Evolutionary conservation across 2,113 vertebrate genomes (phyloP).

Genomic region (Guaruba guarouba): DNA sequence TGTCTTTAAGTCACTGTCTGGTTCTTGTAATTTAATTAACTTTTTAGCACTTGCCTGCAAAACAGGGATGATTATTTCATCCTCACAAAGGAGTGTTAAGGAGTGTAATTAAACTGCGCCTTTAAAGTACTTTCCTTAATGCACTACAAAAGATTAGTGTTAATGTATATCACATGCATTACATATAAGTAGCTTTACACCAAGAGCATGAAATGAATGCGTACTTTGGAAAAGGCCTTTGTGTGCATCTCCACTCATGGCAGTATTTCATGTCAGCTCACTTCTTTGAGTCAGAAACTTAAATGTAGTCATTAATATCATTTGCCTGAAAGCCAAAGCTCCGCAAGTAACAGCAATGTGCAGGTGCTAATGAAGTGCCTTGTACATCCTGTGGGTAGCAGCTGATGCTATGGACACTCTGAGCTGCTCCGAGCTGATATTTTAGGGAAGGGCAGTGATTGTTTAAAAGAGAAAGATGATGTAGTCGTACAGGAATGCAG

Average conservation of each 20-base stretch:
- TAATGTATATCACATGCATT: background rate
- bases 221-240: background rate
- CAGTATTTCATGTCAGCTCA: background rate
- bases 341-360: background rate
- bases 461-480: background rate
- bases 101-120: conserved; percentile 19
- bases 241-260: background rate
- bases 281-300: background rate
- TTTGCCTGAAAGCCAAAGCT: background rate
- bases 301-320: background rate
- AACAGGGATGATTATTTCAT: conserved; percentile 29
- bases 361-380: background rate
- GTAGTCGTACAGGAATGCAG: conserved; percentile 37
- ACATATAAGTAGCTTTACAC: background rate
- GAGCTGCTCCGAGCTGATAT: background rate
- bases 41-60: conserved; percentile 13
- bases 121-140: conserved; percentile 15
- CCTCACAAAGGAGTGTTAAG: background rate
- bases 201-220: background rate
- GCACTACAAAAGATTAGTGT: background rate
- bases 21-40: conserved; percentile 21
- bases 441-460: background rate
- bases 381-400: background rate
- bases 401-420: background rate
- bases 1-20: conserved; percentile 1